Conservation (phyloP, 2,888 invertebrate genomes). For the Hofmannophila pseudospretella region DNA sequence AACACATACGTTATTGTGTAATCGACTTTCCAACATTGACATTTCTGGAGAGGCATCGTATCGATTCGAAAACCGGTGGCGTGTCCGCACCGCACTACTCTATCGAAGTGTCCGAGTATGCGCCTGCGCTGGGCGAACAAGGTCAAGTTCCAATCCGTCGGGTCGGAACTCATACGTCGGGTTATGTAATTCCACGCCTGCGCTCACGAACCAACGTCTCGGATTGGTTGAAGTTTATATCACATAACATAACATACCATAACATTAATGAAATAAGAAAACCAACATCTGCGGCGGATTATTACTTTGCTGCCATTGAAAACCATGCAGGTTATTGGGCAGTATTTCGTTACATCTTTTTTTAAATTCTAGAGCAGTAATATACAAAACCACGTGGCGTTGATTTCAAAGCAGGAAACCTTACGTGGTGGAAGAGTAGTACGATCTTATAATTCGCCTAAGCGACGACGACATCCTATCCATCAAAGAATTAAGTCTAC, state of each 20-base stretch:
- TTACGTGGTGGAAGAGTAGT: too few relatives aligned
- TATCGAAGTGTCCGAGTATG: conserved; percentile 2
- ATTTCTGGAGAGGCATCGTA: background rate
- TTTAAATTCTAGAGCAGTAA: too few relatives aligned
- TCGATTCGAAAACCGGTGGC: background rate
- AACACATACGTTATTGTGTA: too few relatives aligned
- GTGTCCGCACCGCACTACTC: background rate
- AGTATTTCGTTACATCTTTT: too few relatives aligned
- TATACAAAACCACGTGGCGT: too few relatives aligned
- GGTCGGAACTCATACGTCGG: conserved; percentile 35
- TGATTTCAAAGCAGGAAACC: too few relatives aligned
- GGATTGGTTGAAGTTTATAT: background rate
- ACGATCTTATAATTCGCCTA: too few relatives aligned
- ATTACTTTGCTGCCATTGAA: too few relatives aligned
- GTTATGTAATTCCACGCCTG: conserved; percentile 39
- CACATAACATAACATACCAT: too few relatives aligned
- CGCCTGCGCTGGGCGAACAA: conserved; percentile 28
- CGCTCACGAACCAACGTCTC: conserved; percentile 17
- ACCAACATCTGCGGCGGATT: background rate
- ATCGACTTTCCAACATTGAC: background rate
- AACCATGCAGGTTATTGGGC: too few relatives aligned
- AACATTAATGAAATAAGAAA: background rate
- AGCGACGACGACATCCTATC: too few relatives aligned
- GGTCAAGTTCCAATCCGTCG: conserved; percentile 52
- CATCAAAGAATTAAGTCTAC: too few relatives aligned